Evolutionary conservation across 2,888 invertebrate species (phyloP).

Genomic region (Rotaria socialis): DNA sequence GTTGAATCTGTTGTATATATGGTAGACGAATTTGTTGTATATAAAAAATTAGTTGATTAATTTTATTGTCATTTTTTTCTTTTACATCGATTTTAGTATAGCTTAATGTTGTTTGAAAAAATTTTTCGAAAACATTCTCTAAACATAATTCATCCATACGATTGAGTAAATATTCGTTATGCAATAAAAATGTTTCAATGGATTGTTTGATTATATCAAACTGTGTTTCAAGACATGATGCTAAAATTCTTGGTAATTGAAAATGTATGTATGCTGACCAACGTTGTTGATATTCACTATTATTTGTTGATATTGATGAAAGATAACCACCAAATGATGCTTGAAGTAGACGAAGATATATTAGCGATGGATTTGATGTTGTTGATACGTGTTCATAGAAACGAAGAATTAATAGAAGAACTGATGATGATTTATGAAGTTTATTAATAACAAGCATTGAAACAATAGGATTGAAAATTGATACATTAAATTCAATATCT

Average conservation of each 20-base stretch:
- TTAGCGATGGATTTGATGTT: background rate
- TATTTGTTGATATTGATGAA: background rate
- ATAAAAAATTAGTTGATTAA: background rate
- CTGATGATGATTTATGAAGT: background rate
- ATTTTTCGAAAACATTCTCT: background rate
- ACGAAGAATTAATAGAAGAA: background rate
- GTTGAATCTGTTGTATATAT: slow-evolving; percentile 3
- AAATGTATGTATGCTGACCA: background rate
- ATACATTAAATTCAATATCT: background rate
- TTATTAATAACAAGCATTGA: background rate
- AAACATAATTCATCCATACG: slow-evolving; percentile 34
- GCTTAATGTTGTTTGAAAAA: background rate
- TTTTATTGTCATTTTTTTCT: background rate
- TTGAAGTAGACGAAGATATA: slow-evolving; percentile 7
- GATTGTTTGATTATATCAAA: background rate
- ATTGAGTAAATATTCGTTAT: slow-evolving; percentile 22
- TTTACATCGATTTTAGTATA: background rate
- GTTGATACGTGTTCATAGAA: background rate
- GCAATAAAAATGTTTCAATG: background rate
- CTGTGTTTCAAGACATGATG: background rate
- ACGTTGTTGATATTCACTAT: slow-evolving; percentile 22
- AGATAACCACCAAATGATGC: slow-evolving; percentile 1
- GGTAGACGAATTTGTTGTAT: background rate
- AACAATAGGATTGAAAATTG: slow-evolving; percentile 16
- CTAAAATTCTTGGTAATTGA: slow-evolving; percentile 8